These are phyloP conservation scores for Diadromus collaris DNA, from an alignment of 2,888 invertebrate genomes.

Conservation along the genomic window DNA sequence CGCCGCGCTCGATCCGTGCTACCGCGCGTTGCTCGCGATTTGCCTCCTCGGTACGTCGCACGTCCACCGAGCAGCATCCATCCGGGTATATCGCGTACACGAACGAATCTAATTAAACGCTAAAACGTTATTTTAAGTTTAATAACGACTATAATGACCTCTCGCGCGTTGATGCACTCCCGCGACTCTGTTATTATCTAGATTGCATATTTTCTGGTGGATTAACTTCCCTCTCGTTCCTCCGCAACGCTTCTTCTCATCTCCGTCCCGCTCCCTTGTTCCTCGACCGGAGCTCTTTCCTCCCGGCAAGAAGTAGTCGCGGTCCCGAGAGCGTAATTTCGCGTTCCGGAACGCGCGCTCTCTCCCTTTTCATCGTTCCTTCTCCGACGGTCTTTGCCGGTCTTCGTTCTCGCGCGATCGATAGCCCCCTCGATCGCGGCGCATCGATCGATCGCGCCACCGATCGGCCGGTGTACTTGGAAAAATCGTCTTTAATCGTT, in stretches of 20 bases:
- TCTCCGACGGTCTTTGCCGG: slow-evolving; percentile 18
- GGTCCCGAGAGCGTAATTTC: slow-evolving; percentile 44
- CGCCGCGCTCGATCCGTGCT: neutral
- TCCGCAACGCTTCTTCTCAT: slow-evolving; percentile 37
- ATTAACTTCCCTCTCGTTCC: slow-evolving; percentile 73
- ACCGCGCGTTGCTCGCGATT: neutral
- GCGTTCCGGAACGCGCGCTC: slow-evolving; percentile 55
- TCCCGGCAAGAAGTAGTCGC: slow-evolving; percentile 28
- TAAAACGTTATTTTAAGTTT: slow-evolving; percentile 78
- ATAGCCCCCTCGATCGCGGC: slow-evolving; percentile 23
- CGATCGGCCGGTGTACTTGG: slow-evolving; percentile 51
- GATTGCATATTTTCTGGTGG: slow-evolving; percentile 79
- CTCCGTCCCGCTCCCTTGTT: slow-evolving; percentile 9
- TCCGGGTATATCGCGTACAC: slow-evolving; percentile 47
- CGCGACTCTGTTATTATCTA: slow-evolving; percentile 78
- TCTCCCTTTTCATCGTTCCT: slow-evolving; percentile 9
- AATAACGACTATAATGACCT: slow-evolving; percentile 78
- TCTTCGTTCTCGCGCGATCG: neutral
- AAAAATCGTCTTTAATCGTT: slow-evolving; percentile 58
- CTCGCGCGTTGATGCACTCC: slow-evolving; percentile 67
- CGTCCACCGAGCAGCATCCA: slow-evolving; percentile 4
- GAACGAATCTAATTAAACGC: slow-evolving; percentile 78
- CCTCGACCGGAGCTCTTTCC: slow-evolving; percentile 2
- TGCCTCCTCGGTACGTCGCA: neutral
- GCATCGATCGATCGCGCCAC: slow-evolving; percentile 19